phyloP scores from a whole-genome alignment of 1,140 invertebrate genomes.

The Cataglyphis hispanica region DNA sequence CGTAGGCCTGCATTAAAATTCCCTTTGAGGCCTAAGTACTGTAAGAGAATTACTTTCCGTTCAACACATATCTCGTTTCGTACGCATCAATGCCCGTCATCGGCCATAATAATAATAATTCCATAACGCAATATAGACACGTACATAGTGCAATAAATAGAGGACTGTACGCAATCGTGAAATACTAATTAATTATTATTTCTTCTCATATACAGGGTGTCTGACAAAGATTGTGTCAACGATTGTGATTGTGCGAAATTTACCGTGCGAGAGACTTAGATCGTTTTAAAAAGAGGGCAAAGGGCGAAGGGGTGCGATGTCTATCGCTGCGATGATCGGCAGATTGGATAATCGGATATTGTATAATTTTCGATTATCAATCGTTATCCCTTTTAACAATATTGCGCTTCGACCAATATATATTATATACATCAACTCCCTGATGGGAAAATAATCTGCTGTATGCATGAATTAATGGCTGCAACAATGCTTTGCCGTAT shows the following conservation, averaged over 20 bases:
- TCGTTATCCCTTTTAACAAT: neutral
- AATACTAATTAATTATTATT: slow-evolving; percentile 40
- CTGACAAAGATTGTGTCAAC: too few relatives aligned
- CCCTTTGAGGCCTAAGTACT: slow-evolving; percentile 45
- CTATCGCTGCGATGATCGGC: neutral
- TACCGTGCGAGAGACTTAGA: slow-evolving; percentile 33
- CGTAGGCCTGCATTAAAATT: slow-evolving; percentile 51
- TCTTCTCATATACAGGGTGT: too few relatives aligned
- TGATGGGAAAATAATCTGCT: neutral
- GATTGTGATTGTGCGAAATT: too few relatives aligned
- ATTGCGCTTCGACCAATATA: neutral
- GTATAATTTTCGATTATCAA: neutral
- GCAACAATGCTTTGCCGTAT: neutral
- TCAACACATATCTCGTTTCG: slow-evolving; percentile 20
- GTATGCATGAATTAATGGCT: slow-evolving; percentile 9
- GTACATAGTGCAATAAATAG: neutral
- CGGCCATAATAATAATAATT: too few relatives aligned
- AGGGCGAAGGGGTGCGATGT: neutral
- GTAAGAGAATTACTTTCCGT: slow-evolving; percentile 49
- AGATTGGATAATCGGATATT: neutral
- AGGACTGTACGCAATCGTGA: neutral
- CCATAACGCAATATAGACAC: neutral
- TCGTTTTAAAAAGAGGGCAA: neutral
- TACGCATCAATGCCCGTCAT: slow-evolving; percentile 19
- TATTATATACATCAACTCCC: neutral